These are phyloP conservation scores for Ornithoptera alexandrae DNA, from an alignment of 2,888 invertebrate genomes.

Conservation along the genomic window DNA sequence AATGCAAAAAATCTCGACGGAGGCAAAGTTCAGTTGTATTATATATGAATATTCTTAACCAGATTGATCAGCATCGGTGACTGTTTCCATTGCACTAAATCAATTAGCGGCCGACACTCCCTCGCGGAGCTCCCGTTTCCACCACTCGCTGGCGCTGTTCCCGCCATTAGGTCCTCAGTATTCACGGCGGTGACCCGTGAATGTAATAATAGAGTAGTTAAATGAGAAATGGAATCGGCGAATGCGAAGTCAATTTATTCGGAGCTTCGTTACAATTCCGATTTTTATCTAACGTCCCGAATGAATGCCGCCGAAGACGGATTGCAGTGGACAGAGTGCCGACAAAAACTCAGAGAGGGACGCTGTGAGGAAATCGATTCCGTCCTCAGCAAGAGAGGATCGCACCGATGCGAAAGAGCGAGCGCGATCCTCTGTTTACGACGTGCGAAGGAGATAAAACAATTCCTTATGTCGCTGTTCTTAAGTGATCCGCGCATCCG, in stretches of 20 bases:
- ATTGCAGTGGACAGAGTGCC: constrained; percentile 64
- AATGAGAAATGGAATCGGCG: constrained; percentile 59
- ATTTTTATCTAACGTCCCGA: constrained; percentile 70
- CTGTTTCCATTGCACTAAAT: constrained; percentile 78
- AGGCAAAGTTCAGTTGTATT: constrained; percentile 57
- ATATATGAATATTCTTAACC: constrained; percentile 38
- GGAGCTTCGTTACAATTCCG: constrained; percentile 65
- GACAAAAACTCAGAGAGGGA: constrained; percentile 76
- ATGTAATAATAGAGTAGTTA: constrained; percentile 57
- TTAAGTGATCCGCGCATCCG: constrained; percentile 69
- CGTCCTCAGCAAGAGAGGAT: constrained; percentile 69
- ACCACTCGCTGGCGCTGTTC: constrained; percentile 34
- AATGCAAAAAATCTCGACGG: constrained; percentile 63
- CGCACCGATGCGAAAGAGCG: constrained; percentile 59
- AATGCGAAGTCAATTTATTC: constrained; percentile 66
- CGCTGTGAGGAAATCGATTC: constrained; percentile 68
- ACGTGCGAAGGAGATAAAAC: constrained; percentile 78
- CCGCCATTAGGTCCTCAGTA: background rate
- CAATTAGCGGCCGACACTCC: constrained; percentile 60
- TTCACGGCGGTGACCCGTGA: constrained; percentile 42
- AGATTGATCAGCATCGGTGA: constrained; percentile 67
- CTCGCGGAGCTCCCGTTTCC: constrained; percentile 44
- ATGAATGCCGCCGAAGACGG: constrained; percentile 72
- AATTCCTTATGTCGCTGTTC: constrained; percentile 79
- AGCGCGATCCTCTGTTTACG: constrained; percentile 67